phyloP scores from a whole-genome alignment of 2,888 invertebrate genomes.

The Andrena minutula region DNA sequence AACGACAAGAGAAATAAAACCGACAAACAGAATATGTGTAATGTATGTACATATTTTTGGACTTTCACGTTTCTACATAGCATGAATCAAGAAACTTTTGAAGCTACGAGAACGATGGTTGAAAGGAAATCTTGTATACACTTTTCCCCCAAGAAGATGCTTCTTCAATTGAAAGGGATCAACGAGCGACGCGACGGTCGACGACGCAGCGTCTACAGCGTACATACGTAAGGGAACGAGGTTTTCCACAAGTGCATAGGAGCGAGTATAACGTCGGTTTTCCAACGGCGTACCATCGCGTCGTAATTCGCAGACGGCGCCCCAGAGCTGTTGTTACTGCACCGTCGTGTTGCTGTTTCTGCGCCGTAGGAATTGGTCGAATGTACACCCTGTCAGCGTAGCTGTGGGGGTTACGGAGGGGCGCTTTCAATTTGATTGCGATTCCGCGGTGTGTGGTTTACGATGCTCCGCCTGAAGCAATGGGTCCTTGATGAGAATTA shows the following conservation, averaged over 20 bases:
- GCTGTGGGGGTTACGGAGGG: constrained; percentile 29
- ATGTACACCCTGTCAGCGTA: constrained; percentile 25
- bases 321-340: constrained; percentile 20
- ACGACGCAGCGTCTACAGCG: not conserved
- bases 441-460: constrained; percentile 73
- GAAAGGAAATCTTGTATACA: too few relatives aligned
- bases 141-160: too few relatives aligned
- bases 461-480: constrained; percentile 71
- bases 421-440: constrained; percentile 75
- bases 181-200: constrained; percentile 3
- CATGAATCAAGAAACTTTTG: too few relatives aligned
- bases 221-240: constrained; percentile 2
- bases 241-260: constrained; percentile 11
- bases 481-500: constrained; percentile 71
- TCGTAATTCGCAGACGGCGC: constrained; percentile 63
- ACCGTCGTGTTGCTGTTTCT: constrained; percentile 20
- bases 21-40: too few relatives aligned
- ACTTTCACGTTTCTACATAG: too few relatives aligned
- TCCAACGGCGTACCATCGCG: constrained; percentile 27
- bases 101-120: too few relatives aligned
- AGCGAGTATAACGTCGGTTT: constrained; percentile 33
- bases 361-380: constrained; percentile 20
- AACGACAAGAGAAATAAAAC: too few relatives aligned
- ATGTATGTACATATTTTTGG: too few relatives aligned
- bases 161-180: constrained; percentile 1